Evolutionary conservation across 2,113 vertebrate genomes (phyloP).

Genomic region (Chlamydotis undulata): DNA sequence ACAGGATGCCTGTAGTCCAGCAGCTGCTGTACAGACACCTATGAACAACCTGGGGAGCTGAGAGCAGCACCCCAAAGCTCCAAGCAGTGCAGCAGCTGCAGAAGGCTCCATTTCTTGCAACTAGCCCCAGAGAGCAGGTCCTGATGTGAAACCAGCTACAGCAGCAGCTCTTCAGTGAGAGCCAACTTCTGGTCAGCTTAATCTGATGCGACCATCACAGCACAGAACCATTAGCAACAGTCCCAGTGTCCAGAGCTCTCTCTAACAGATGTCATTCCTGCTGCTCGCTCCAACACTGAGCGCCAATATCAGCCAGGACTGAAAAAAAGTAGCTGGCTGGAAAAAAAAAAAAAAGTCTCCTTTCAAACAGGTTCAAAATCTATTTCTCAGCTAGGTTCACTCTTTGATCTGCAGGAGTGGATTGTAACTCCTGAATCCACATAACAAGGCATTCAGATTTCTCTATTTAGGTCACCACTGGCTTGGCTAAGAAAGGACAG

Average conservation of each 20-base stretch:
- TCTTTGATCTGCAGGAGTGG: background rate
- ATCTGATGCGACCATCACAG: accelerated
- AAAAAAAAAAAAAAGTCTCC: background rate
- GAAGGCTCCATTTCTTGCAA: background rate
- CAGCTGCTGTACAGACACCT: background rate
- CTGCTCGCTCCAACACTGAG: background rate
- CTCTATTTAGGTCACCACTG: background rate
- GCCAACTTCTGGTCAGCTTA: background rate
- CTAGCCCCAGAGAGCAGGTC: background rate
- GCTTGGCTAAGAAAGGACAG: background rate
- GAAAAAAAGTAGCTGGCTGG: background rate
- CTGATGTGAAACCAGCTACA: background rate
- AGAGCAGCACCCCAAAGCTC: background rate
- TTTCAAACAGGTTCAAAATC: background rate
- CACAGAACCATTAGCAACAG: background rate
- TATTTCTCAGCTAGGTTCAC: background rate
- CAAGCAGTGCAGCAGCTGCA: background rate
- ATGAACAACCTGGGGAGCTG: background rate
- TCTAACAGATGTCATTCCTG: background rate
- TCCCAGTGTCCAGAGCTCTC: background rate
- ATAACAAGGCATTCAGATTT: background rate
- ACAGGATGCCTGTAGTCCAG: background rate
- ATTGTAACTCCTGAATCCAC: background rate
- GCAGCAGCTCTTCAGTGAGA: background rate
- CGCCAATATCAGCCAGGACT: background rate